These are phyloP conservation scores for Drosophila ustulata DNA, from an alignment of 2,888 invertebrate genomes.

Conservation along the genomic window DNA sequence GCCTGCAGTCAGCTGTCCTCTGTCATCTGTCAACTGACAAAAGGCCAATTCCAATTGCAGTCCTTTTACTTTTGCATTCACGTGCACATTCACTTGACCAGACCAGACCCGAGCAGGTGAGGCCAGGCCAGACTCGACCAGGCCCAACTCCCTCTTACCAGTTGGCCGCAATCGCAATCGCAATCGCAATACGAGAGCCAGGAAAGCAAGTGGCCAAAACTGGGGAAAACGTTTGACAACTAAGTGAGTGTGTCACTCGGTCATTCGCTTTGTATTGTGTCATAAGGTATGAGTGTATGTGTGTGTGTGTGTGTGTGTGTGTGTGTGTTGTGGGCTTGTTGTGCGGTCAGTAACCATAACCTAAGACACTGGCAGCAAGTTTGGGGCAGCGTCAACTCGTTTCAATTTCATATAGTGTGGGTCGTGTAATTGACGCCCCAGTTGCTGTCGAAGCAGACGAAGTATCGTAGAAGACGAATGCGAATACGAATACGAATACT, in stretches of 20 bases:
- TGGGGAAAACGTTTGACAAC: slow-evolving; percentile 33
- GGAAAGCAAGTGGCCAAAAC: slow-evolving; percentile 19
- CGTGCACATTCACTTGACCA: slow-evolving; percentile 47
- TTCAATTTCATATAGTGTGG: slow-evolving; percentile 60
- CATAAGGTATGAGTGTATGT: slow-evolving; percentile 16
- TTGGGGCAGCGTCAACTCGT: slow-evolving; percentile 47
- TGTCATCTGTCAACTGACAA: slow-evolving; percentile 35
- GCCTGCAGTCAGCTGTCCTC: background rate
- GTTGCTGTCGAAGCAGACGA: slow-evolving; percentile 35
- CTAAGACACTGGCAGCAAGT: slow-evolving; percentile 59
- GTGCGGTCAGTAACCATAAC: slow-evolving; percentile 66
- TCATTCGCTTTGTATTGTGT: slow-evolving; percentile 50
- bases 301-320: slow-evolving; percentile 2
- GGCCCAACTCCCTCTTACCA: slow-evolving; percentile 8
- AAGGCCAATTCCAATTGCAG: slow-evolving; percentile 18
- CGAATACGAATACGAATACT: slow-evolving; percentile 46
- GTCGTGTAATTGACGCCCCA: slow-evolving; percentile 72
- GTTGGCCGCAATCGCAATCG: background rate
- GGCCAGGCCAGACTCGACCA: background rate
- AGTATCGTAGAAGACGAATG: slow-evolving; percentile 26
- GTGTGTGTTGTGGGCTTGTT: slow-evolving; percentile 12
- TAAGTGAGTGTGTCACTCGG: slow-evolving; percentile 72
- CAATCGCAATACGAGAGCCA: background rate
- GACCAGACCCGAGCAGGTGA: slow-evolving; percentile 11
- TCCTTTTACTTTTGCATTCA: slow-evolving; percentile 57